Percentiles rank a stretch among this genome's conserved stretches.
These are phyloP conservation scores for Garrulus glandarius DNA, from an alignment of 2,797 vertebrate species.

Conservation along the genomic window DNA sequence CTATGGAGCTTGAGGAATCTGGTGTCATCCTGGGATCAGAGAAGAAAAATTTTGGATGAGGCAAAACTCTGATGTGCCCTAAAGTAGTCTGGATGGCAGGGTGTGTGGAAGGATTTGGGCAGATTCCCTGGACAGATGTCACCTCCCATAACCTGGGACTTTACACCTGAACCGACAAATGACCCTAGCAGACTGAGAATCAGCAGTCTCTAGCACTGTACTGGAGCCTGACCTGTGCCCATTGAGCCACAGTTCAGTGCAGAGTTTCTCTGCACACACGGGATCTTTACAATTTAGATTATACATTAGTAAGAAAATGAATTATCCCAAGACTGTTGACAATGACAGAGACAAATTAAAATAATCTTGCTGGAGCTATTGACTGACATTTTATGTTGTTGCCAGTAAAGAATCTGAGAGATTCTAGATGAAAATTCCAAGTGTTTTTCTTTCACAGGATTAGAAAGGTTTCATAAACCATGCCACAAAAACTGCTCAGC, in stretches of 20 bases:
- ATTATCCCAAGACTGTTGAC: not conserved
- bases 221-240: not conserved
- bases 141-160: not conserved
- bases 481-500: not conserved
- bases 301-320: not conserved
- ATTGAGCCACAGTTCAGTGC: not conserved
- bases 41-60: not conserved
- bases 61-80: not conserved
- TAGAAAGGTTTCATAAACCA: not conserved
- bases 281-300: not conserved
- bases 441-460: not conserved
- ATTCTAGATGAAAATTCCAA: not conserved
- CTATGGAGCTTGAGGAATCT: not conserved
- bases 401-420: not conserved
- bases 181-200: not conserved
- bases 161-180: not conserved
- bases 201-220: not conserved
- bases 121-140: not conserved
- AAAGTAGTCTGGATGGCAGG: not conserved
- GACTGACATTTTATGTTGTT: not conserved
- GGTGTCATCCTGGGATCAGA: not conserved
- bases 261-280: accelerated
- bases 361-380: not conserved
- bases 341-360: not conserved
- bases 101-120: not conserved